A percentile compares a stretch with the other conserved stretches of the same genome.
These are phyloP conservation scores for Rotaria sp. DNA, from an alignment of 2,888 invertebrate species.

Conservation along the genomic window DNA sequence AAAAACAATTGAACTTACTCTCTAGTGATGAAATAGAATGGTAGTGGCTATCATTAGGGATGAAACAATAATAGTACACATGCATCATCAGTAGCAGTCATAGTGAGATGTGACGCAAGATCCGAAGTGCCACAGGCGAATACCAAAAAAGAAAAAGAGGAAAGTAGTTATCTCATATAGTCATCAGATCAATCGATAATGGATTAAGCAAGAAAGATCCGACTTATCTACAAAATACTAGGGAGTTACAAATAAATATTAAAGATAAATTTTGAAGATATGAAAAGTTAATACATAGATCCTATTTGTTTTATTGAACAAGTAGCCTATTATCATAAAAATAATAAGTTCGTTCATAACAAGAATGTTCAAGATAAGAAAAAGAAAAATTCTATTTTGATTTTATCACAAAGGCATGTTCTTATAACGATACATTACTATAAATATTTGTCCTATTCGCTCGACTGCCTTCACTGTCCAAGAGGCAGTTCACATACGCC, in stretches of 20 bases:
- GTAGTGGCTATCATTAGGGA: neutral
- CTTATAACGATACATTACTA: neutral
- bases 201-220: neutral
- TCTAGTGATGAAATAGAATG: neutral
- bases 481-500: neutral
- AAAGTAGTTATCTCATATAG: neutral
- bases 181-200: neutral
- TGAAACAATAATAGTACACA: neutral
- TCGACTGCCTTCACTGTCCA: neutral
- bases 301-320: neutral
- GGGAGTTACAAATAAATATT: neutral
- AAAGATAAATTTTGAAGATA: neutral
- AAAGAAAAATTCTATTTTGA: neutral
- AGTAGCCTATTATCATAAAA: neutral
- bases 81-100: neutral
- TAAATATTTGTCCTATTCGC: neutral
- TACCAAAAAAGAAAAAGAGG: neutral
- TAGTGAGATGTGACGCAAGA: neutral
- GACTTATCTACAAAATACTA: neutral
- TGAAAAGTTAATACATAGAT: neutral
- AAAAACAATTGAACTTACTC: neutral
- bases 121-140: neutral
- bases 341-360: neutral
- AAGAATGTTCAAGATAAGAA: neutral
- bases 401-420: neutral